Conservation (phyloP, 1,140 invertebrate species). For the Ceratoteleas bidentatus region DNA sequence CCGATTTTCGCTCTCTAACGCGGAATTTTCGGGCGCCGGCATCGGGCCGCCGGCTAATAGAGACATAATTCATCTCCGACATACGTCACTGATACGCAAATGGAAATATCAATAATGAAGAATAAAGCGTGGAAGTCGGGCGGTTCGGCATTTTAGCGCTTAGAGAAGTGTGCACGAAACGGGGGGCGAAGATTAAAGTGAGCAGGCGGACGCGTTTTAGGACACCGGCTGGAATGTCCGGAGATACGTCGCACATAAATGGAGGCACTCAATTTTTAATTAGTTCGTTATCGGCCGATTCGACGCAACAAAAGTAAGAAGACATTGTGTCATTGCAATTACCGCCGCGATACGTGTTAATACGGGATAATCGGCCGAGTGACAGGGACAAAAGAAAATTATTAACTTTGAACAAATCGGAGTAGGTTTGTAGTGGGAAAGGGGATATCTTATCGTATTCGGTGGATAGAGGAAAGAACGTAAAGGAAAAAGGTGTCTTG, state of each 20-base stretch:
- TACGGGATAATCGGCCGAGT: too few relatives aligned
- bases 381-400: too few relatives aligned
- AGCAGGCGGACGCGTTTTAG: conserved; percentile 50
- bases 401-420: too few relatives aligned
- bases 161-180: conserved; percentile 68
- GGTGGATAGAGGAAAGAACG: too few relatives aligned
- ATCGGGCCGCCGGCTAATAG: conserved; percentile 70
- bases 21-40: conserved; percentile 31
- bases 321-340: too few relatives aligned
- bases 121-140: conserved; percentile 40
- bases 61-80: conserved; percentile 77
- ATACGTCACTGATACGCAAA: conserved; percentile 75
- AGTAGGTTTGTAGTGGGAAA: too few relatives aligned
- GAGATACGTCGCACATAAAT: conserved; percentile 32
- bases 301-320: too few relatives aligned
- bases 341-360: too few relatives aligned
- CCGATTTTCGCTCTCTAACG: conserved; percentile 30
- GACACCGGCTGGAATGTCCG: conserved; percentile 6
- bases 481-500: too few relatives aligned
- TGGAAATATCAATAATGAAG: conserved; percentile 77
- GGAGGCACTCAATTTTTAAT: conserved; percentile 61
- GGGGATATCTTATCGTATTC: too few relatives aligned
- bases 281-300: conserved; percentile 53
- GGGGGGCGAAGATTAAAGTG: conserved; percentile 71
- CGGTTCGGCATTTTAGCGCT: conserved; percentile 65